Base-by-base conservation (phyloP, 1,140 invertebrate genomes). In the Brachionus calyciflorus region DNA sequence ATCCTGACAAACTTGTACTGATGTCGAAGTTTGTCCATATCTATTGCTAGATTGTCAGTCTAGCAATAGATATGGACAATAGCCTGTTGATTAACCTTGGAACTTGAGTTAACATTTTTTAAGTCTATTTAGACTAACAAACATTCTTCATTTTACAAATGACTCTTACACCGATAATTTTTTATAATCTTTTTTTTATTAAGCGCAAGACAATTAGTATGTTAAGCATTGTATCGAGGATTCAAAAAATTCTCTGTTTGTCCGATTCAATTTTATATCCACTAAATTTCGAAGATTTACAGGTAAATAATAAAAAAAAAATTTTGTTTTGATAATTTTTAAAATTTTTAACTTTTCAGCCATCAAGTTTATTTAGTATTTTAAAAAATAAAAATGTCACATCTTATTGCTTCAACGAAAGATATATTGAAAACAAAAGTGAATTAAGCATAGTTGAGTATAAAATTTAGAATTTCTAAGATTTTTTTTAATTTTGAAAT, bases 161-260 rank as follows among this genome's bases (percentile, higher is more conserved):
- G n/a, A n/a, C n/a, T n/a, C n/a, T n/a, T n/a, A n/a, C n/a, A n/a
- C n/a, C n/a, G n/a, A n/a, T n/a, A n/a, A n/a, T n/a, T n/a, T n/a
- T n/a, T n/a, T n/a, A n/a, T n/a, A n/a, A n/a, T n/a, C n/a, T 28
- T 65, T 26, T 26, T 24, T 73, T 73, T 48, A 28, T 14, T 46
- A 26, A 73, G 69, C 49, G 12, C 28, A 73, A 73, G 24, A 12
- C 69, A 51, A 51, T 73, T 3, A 49, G 17, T 55, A 26, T 21
- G 7, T n/a, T 73, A 19, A 73, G 19, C 1, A 21, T 55, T 2
- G 37, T 73, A 46, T 21, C 19, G n/a, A 55, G 40, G n/a, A 21
- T 73, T 19, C 28, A 73, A 51, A 73, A 73, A 51, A 73, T 73
- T 40, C 28, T 73, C 10, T 73, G 28, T 19, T 49, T 73, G 17